These are phyloP conservation scores for Deilephila porcellus DNA, from an alignment of 2,888 invertebrate species.

Conservation along the genomic window DNA sequence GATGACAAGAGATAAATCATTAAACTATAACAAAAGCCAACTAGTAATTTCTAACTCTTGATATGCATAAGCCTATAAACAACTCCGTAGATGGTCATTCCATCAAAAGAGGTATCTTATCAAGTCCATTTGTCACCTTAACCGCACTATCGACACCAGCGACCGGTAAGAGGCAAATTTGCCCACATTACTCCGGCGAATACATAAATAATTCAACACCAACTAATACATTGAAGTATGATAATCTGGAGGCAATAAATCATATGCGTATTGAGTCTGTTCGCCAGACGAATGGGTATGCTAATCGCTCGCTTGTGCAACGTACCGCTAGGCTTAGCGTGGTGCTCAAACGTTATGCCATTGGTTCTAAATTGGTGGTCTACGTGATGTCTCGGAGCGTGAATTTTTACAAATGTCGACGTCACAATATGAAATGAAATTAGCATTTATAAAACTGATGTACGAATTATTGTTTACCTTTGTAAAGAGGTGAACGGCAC, in stretches of 20 bases:
- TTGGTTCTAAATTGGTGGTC: background rate
- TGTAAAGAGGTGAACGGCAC: too few relatives aligned
- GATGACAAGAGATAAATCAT: too few relatives aligned
- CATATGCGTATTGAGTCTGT: background rate
- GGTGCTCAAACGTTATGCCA: background rate
- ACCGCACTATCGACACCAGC: background rate
- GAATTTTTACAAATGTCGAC: background rate
- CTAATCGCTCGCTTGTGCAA: conserved; percentile 26
- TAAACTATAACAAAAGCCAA: too few relatives aligned
- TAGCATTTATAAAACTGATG: background rate
- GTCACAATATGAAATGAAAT: background rate
- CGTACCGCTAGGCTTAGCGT: background rate
- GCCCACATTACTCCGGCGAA: background rate
- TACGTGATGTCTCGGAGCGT: too few relatives aligned
- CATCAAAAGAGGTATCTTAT: conserved; percentile 1
- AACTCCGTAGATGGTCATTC: background rate
- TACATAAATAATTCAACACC: conserved; percentile 22
- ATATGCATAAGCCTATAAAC: background rate
- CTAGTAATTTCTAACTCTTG: background rate
- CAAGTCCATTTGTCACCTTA: background rate
- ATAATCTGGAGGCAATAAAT: background rate
- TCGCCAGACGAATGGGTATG: background rate
- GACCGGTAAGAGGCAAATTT: background rate
- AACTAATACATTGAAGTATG: conserved; percentile 12
- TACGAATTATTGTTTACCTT: too few relatives aligned